Evolutionary conservation across 2,113 vertebrate genomes (phyloP), one percentile per base, ranked within the genome.

Genomic region (Burhinus bistriatus): DNA sequence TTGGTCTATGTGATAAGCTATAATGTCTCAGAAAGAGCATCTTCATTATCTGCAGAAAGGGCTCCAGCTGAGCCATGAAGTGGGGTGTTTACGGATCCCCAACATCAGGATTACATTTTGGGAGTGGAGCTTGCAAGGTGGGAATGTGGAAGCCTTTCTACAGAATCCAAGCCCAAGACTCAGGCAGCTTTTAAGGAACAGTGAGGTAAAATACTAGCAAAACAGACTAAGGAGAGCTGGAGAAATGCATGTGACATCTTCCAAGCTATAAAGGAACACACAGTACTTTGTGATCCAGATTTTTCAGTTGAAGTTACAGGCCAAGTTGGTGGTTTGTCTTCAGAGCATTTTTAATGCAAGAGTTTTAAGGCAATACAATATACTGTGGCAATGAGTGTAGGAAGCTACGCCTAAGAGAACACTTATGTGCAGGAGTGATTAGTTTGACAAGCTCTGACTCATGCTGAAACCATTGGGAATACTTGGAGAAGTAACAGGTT

Each of bases 371-470:
- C 51, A 68, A 26, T 51, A 62, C 21, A 12, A 57, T 52, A 65
- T 27, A 57, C 8, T n/a, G 3, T 59, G 73, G 45, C 32, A 75
- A 71, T 13, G 15, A 32, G 26, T 79, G 47, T 76, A 92, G 29
- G 57, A 84, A 90, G 65, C 19, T 62, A 19, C 15, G 14, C n/a
- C 38, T 17, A 8, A 89, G 44, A 52, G 62, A 44, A 14, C 21
- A 38, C 38, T 78, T 92, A 64, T 71, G 20, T 70, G 44, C 36
- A 52, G 36, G 83, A 92, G 29, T 93, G 76, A 77, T 92, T 58
- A 61, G 38, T 86, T 57, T 90, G 90, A 72, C 44, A 78, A 82
- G 73, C 30, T 94, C 77, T 89, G 82, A 96, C 32, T 95, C 49
- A 54, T 66, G 29, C 32, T 86, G 78, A 88, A 95, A 76, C 66